Conservation (phyloP, 1,140 invertebrate species). For the Platorchestia sp. region DNA sequence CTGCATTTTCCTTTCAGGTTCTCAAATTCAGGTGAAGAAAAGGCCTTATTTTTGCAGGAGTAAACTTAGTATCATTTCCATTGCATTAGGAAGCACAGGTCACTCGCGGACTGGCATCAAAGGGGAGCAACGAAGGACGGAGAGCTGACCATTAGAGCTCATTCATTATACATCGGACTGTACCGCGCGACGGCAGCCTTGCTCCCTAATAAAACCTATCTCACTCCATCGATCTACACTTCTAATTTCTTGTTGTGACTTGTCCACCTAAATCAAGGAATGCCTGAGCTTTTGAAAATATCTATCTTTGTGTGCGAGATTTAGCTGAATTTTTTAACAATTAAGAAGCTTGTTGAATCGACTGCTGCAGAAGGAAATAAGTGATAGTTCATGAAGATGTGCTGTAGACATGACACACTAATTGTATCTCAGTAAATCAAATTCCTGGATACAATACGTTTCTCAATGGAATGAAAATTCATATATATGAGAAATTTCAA, state of each 20-base stretch:
- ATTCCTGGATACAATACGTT: too few relatives aligned
- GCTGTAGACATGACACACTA: too few relatives aligned
- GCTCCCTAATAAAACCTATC: not conserved
- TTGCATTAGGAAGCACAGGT: conserved; percentile 43
- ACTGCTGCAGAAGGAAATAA: not conserved
- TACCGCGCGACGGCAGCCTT: not conserved
- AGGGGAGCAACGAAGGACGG: not conserved
- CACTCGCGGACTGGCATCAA: not conserved
- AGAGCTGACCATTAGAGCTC: conserved; percentile 31
- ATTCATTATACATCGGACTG: conserved; percentile 45
- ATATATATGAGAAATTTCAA: too few relatives aligned
- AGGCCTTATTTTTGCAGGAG: not conserved
- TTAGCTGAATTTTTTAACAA: not conserved
- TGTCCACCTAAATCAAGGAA: not conserved
- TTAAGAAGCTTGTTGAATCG: not conserved
- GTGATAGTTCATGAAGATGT: too few relatives aligned
- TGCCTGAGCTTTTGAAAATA: not conserved
- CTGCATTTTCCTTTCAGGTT: conserved; percentile 19
- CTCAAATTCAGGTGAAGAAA: conserved; percentile 43
- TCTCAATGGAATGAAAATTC: too few relatives aligned
- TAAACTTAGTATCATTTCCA: conserved; percentile 51
- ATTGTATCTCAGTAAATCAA: too few relatives aligned
- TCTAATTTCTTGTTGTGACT: not conserved
- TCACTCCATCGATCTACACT: not conserved
- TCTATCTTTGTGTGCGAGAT: not conserved